Conservation (phyloP, 2,888 invertebrate genomes). For the Chloroclysta siterata region DNA sequence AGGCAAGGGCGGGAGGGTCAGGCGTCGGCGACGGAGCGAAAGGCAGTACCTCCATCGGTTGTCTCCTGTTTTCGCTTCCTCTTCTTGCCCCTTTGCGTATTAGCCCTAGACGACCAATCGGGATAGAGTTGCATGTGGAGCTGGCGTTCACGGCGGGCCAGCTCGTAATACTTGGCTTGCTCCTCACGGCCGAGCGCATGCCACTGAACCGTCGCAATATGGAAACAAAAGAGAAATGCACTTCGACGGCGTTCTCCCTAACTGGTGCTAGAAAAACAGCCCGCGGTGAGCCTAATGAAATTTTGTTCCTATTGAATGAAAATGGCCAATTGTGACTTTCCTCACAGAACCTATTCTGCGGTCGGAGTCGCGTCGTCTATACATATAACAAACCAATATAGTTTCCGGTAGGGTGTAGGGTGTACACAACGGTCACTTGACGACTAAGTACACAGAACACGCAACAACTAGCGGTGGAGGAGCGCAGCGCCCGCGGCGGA, state of each 20-base stretch:
- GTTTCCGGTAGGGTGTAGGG: slow-evolving; percentile 79
- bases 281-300: slow-evolving; percentile 79
- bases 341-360: slow-evolving; percentile 86
- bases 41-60: slow-evolving; percentile 96
- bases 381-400: slow-evolving; percentile 84
- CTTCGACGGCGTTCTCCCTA: slow-evolving; percentile 81
- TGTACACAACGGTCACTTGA: slow-evolving; percentile 80
- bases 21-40: slow-evolving; percentile 71
- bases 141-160: slow-evolving; percentile 99
- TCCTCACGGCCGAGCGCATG: slow-evolving; percentile 99
- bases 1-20: slow-evolving; percentile 32
- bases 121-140: slow-evolving; percentile 99
- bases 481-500: slow-evolving; percentile 20
- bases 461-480: slow-evolving; percentile 61
- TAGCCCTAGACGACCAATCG: slow-evolving; percentile 99
- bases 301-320: slow-evolving; percentile 79
- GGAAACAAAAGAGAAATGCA: slow-evolving; percentile 85
- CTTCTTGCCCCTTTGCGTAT: slow-evolving; percentile 99
- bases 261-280: slow-evolving; percentile 90
- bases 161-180: slow-evolving; percentile 99
- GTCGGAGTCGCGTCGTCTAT: slow-evolving; percentile 78
- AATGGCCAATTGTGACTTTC: slow-evolving; percentile 82
- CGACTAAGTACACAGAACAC: slow-evolving; percentile 83
- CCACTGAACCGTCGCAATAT: slow-evolving; percentile 92
- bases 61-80: slow-evolving; percentile 99